Conservation (phyloP, 2,888 invertebrate species). For the Ptychoptera contaminata region DNA sequence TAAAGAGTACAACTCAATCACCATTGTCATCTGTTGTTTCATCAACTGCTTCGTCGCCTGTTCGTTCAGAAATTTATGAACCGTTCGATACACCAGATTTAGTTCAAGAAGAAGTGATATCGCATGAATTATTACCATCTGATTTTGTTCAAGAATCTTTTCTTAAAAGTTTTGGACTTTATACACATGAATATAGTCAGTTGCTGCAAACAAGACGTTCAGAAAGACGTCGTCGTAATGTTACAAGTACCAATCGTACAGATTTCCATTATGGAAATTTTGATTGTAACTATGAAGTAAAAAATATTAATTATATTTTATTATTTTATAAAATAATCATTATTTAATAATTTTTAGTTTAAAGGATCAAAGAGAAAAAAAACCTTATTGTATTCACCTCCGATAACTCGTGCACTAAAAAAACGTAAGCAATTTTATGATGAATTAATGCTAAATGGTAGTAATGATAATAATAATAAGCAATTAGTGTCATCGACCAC, state of each 20-base stretch:
- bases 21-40: slow-evolving; percentile 2
- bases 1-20: not conserved
- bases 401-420: slow-evolving; percentile 17
- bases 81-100: not conserved
- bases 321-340: no score
- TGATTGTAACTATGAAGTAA: slow-evolving; percentile 10
- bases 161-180: slow-evolving; percentile 22
- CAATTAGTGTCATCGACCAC: slow-evolving; percentile 2
- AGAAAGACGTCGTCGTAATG: slow-evolving; percentile 25
- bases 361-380: slow-evolving; percentile 13
- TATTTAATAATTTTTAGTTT: no score
- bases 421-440: slow-evolving; percentile 5
- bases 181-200: slow-evolving; percentile 20
- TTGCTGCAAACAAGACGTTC: slow-evolving; percentile 25
- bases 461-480: slow-evolving; percentile 5
- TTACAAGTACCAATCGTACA: slow-evolving; percentile 24
- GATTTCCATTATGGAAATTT: slow-evolving; percentile 29
- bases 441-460: slow-evolving; percentile 13
- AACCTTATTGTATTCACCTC: slow-evolving; percentile 22
- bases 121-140: slow-evolving; percentile 13
- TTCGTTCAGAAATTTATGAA: not conserved
- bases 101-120: slow-evolving; percentile 6
- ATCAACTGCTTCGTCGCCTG: slow-evolving; percentile 1
- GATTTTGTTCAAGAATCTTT: slow-evolving; percentile 25
- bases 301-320: no score